Conservation (phyloP, 2,113 vertebrate species). For the Phodopus roborovskii region DNA sequence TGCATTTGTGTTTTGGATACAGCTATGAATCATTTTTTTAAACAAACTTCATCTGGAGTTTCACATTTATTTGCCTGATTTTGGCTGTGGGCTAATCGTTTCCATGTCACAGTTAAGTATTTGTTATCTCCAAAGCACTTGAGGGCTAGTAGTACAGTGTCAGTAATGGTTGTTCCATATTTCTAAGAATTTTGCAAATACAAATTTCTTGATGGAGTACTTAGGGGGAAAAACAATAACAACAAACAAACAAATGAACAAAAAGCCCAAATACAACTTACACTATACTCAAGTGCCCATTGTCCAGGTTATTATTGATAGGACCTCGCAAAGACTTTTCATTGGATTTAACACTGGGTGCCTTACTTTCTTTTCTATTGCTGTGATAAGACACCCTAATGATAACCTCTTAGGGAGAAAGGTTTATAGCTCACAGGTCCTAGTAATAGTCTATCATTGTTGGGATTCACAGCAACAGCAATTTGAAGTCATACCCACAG, state of each 20-base stretch:
- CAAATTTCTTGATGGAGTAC: background rate
- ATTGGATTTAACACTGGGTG: background rate
- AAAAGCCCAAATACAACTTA: background rate
- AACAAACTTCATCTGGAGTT: background rate
- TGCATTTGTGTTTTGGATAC: background rate
- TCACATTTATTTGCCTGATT: background rate
- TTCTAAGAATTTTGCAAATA: slow-evolving; percentile 15
- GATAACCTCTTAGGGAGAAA: background rate
- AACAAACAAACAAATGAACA: background rate
- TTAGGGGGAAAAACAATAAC: background rate
- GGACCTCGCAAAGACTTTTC: background rate
- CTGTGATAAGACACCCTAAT: background rate
- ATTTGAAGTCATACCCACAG: background rate
- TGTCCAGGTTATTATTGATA: background rate
- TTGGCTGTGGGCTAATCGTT: background rate
- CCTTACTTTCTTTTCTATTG: background rate
- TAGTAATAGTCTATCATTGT: background rate
- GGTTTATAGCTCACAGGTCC: no score
- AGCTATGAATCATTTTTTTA: background rate
- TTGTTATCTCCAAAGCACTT: background rate
- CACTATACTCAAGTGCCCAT: background rate
- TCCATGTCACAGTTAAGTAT: background rate
- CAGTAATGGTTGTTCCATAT: background rate
- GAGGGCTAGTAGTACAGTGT: background rate
- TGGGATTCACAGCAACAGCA: no score